Base-by-base conservation (phyloP, 2,797 vertebrate species). In the Sciaenops ocellatus region DNA sequence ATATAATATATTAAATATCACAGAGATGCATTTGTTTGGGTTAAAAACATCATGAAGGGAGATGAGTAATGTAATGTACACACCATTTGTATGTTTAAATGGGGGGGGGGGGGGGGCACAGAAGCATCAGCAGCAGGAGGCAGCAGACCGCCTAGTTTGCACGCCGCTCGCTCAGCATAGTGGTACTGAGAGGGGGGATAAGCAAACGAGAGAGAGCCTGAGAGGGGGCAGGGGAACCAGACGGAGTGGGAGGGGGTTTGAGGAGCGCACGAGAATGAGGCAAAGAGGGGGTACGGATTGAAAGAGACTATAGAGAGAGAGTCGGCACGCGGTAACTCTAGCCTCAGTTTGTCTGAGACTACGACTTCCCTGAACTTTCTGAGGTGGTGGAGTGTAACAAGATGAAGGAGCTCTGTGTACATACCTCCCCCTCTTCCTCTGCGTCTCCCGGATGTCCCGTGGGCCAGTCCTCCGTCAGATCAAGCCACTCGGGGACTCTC, bases 381-480 rank as follows among this genome's bases (percentile, higher is more conserved):
- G 87, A 91, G 88, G 88, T 69, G 77, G 70, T 71, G 80, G 85
- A 81, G 80, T 26, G 17, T 81, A 83, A 89, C 76, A 78, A 93
- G 88, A 97, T 97, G 96, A 97, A 96, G 95, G 96, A 97, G 92
- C 95, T 94, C 87, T 94, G 95, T 86, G 79, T 92, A 80, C 94
- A 91, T 88, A 84, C 93, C 92, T 91, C 94, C 94, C 90, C 88
- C 79, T 92, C 80, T 79, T 88, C 90, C 80, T 82, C 89, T 52
- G 57, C 84, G 0, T 72, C 88, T 78, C 76, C 88, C 24, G 87
- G 86, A 85, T 87, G 92, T 88, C 79, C 89, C n/a, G 50, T 80
- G 1, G 72, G 85, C 71, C 87, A 87, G 85, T 87, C 90, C 66
- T 73, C 85, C 6, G 34, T 70, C 10, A 89, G 85, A 78, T 69